Evolutionary conservation across 2,888 invertebrate genomes (phyloP), one percentile per base, ranked within the genome.

Genomic region (Eilema griseolum): DNA sequence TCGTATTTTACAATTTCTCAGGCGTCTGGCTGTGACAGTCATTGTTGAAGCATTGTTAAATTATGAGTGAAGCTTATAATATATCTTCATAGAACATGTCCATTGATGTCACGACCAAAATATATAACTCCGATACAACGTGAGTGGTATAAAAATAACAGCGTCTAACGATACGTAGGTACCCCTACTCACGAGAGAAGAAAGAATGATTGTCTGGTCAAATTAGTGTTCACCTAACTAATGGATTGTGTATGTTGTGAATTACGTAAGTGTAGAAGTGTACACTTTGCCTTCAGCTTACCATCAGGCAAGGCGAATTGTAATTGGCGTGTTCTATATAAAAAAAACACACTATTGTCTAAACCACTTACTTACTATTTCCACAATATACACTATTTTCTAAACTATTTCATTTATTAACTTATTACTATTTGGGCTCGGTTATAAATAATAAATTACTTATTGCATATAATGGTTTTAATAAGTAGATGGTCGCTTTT

Each of bases 381-480:
- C 33, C 33, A 11, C 12, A 37, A 37, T 37, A 37, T 37, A 11
- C 33, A 37, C 11, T 37, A 52, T 52, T 52, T n/a, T 20, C 20
- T 52, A 20, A 20, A 46, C 46, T 46, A 20, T 52, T 52, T 52
- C 52, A 52, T 52, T n/a, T n/a, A 46, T 23, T 16, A 20, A 59
- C 24, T 24, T 24, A 26, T 59, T 28, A 28, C 33, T 14, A 28
- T 23, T 68, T 65, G n/a, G 14, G 5, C 11, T n/a, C 28, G 56
- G 23, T 37, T 68, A 46, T 59, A 64, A 12, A 41, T 68, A 41
- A 70, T 72, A 63, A 67, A 63, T 64, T 62, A 31, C 57, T 66
- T 61, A 60, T 70, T 26, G 63, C 46, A n/a, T 61, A 61, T 26
- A 14, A 31, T 63, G 12, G 28, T 46, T 69, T 41, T 63, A 70